Conservation (phyloP, 2,888 invertebrate species). For the Anoplius nigerrimus region DNA sequence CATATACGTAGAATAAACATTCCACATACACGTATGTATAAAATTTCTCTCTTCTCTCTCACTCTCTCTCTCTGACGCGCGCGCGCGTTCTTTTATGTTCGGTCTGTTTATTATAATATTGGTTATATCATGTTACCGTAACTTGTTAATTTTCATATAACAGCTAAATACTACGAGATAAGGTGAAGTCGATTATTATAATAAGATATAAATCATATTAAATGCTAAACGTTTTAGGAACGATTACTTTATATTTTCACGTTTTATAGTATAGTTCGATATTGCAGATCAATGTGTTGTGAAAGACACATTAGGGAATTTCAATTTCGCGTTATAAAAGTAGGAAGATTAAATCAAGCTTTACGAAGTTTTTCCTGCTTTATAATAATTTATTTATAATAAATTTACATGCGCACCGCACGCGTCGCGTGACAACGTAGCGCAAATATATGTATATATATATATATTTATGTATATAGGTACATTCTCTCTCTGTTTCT, state of each 20-base stretch:
- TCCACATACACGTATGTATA: slow-evolving; percentile 53
- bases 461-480: slow-evolving; percentile 55
- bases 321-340: neutral
- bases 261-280: neutral
- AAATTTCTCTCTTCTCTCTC: neutral
- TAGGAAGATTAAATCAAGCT: slow-evolving; percentile 6
- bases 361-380: slow-evolving; percentile 47
- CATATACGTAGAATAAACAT: slow-evolving; percentile 64
- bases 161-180: neutral
- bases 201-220: neutral
- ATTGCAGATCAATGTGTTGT: neutral
- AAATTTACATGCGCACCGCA: slow-evolving; percentile 64
- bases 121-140: too few relatives aligned
- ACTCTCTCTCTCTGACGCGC: neutral
- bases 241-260: neutral
- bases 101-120: too few relatives aligned
- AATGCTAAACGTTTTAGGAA: too few relatives aligned
- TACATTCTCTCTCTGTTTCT: slow-evolving; percentile 59
- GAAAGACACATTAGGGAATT: neutral
- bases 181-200: neutral
- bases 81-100: too few relatives aligned
- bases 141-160: too few relatives aligned
- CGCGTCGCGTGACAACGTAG: slow-evolving; percentile 56
- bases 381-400: slow-evolving; percentile 73
- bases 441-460: slow-evolving; percentile 41